phyloP scores from a whole-genome alignment of 2,113 vertebrate species.

The Coptodon rendalli region DNA sequence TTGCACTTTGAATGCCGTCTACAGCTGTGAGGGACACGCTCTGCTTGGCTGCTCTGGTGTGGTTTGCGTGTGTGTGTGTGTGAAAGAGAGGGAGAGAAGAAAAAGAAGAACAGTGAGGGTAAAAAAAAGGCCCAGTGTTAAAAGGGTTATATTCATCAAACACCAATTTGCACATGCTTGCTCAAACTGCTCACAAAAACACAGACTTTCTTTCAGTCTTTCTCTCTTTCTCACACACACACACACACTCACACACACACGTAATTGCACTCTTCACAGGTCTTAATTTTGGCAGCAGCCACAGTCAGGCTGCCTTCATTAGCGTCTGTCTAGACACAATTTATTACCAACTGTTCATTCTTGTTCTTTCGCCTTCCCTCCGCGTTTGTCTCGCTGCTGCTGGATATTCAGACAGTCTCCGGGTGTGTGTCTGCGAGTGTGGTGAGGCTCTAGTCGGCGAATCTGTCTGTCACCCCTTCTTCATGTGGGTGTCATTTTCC shows the following conservation, averaged over 20 bases:
- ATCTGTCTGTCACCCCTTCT: conserved; percentile 37
- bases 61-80: neutral
- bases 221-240: neutral
- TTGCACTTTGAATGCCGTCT: neutral
- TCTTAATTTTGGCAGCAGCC: conserved; percentile 27
- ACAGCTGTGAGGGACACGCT: conserved; percentile 24
- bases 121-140: conserved; percentile 25
- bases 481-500: conserved; percentile 16
- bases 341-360: conserved; percentile 53
- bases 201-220: neutral
- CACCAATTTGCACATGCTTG: neutral
- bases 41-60: conserved; percentile 10
- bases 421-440: neutral
- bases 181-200: conserved; percentile 3
- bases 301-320: conserved; percentile 43
- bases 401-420: conserved; percentile 3
- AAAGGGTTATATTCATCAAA: conserved; percentile 51
- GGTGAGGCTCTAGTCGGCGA: neutral
- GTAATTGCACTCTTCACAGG: conserved; percentile 24
- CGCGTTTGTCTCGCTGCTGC: neutral
- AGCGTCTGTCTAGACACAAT: conserved; percentile 57
- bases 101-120: neutral
- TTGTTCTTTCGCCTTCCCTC: conserved; percentile 2
- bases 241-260: neutral
- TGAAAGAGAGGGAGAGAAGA: neutral